Base-by-base conservation (phyloP, 2,113 vertebrate genomes). In the Electrona antarctica region DNA sequence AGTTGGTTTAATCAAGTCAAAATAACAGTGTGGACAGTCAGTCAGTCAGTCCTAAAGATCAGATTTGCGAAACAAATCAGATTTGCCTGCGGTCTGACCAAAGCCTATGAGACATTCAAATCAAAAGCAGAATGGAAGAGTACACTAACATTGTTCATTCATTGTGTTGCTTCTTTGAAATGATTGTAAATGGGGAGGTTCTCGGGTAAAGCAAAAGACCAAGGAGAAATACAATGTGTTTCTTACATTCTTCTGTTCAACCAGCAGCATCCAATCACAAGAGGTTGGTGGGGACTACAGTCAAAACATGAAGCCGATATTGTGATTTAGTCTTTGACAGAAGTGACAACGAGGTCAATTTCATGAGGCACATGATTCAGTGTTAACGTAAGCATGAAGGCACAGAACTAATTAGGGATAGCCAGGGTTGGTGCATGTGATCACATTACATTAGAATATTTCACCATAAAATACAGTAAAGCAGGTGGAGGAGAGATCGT, bases 191-290 rank as follows among this genome's bases (percentile, higher is more conserved):
- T 72, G 63, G 60, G 28, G 77, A 84, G 50, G 56, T 79, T 81
- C 66, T 84, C 69, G 69, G 56, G 74, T 88, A 85, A 90, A 71
- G 48, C 84, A 77, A 87, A 87, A 85, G 74, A 46, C 45, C 6
- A 28, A 59, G 7, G 9, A 60, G 6, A 51, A 64, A 64, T 56
- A 64, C 61, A 58, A 50, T 45, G 79, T 51, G 54, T 83, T 89
- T 41, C 88, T 91, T 89, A 92, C 88, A 92, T 90, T 88, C 69
- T 89, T 92, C 75, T 88, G 89, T 89, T 89, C 84, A 92, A 90
- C 84, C 84, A 89, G 89, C 76, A 89, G 79, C 85, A 91, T 91
- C 90, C 89, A 90, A 87, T 92, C 83, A 1, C 87, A 91, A 87
- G 85, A 80, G 64, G 86, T 86, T 85, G 87, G 82, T 83, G 87